A percentile compares a stretch with the other conserved stretches of the same genome.
Conservation (phyloP, 1,140 invertebrate species). For the Trichonephila inaurata region DNA sequence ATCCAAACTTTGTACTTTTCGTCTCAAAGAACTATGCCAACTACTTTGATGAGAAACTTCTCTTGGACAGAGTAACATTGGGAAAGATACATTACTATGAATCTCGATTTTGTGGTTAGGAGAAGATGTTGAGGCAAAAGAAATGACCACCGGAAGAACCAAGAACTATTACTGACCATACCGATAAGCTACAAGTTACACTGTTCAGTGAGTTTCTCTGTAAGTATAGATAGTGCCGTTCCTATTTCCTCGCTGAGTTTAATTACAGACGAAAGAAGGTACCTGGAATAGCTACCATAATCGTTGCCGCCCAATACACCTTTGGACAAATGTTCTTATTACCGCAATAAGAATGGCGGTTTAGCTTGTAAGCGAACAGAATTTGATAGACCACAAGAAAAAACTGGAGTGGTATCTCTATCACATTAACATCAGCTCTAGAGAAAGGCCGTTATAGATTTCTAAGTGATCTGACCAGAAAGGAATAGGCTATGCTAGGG, state of each 20-base stretch:
- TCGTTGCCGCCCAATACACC: conserved; percentile 12
- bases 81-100: neutral
- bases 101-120: neutral
- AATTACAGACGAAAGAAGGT: conserved; percentile 28
- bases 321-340: conserved; percentile 22
- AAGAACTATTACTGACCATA: neutral
- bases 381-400: conserved; percentile 55
- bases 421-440: conserved; percentile 21
- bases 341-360: neutral
- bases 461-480: conserved; percentile 12
- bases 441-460: conserved; percentile 10
- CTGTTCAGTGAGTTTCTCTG: neutral
- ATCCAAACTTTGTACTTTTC: neutral
- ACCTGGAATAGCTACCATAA: conserved; percentile 23
- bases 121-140: neutral
- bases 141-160: neutral
- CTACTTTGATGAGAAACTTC: neutral
- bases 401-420: neutral
- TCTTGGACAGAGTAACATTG: neutral
- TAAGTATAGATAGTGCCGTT: neutral
- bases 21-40: neutral
- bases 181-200: neutral
- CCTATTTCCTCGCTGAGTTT: neutral
- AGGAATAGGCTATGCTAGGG: neutral
- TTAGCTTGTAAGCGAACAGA: neutral